Base-by-base conservation (phyloP, 2,888 invertebrate species). In the Tinea pellionella region DNA sequence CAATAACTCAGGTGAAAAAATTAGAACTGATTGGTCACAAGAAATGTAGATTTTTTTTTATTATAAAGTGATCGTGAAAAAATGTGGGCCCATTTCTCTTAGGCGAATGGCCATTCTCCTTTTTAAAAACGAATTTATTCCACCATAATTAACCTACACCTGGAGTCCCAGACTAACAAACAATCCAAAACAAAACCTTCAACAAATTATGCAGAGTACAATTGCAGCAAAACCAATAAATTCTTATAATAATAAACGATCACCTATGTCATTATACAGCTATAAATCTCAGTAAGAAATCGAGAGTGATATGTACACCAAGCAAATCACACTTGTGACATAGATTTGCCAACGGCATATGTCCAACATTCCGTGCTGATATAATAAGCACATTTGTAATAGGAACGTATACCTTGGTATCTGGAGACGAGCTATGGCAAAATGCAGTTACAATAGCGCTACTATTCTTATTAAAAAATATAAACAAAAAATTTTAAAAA, bases 381-480 rank as follows among this genome's bases (percentile, higher is more conserved):
- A 67, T 83, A 83, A 84, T 83, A 68, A 80, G 73, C 75, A 76
- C 79, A 80, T 71, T 78, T 70, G 79, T 81, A 84, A 80, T 82
- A 76, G 79, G 71, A 72, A 71, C 66, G 24, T 18, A 53, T 18
- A 3, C n/a, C 8, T 12, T 41, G 2, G 16, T 47, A 47, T 16
- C 47, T 47, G 47, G 2, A n/a, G n/a, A 47, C n/a, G 37, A 12
- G 9, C 2, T 12, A 37, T 37, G 37, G 37, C n/a, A 37, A 37
- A 37, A 37, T 9, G 37, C 37, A 37, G 37, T 37, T 12, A 12
- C 37, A 1, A 37, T 37, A 12, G 6, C 37, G 9, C n/a, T 37
- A n/a, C 9, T 12, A 30, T 37, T 37, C 1, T 37, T 12, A 12
- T 37, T 37, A 12, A 6, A 9, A 37, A 6, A 2, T 37, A 12